phyloP scores from a whole-genome alignment of 2,113 vertebrate species.

The Blennius ocellaris region DNA sequence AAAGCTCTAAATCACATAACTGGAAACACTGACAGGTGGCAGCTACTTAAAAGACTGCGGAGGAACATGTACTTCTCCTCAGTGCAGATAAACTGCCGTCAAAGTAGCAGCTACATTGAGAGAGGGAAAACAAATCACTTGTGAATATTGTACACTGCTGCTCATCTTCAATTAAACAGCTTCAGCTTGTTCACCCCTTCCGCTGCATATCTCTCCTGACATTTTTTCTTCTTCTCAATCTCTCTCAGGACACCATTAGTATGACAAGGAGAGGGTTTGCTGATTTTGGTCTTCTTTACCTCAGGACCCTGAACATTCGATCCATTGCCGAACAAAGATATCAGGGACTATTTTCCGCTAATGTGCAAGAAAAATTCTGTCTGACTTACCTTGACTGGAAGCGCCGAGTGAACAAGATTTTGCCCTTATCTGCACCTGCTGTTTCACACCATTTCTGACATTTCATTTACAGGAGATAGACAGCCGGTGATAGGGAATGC shows the following conservation, averaged over 20 bases:
- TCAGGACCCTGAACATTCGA: conserved; percentile 6
- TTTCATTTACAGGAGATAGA: neutral
- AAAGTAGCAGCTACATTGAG: conserved; percentile 2
- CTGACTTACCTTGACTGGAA: neutral
- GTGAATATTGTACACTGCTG: conserved; percentile 2
- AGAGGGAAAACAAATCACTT: conserved; percentile 18
- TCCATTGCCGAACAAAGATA: conserved; percentile 13
- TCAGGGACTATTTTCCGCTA: neutral
- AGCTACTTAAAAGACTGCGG: conserved; percentile 13
- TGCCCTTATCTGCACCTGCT: neutral
- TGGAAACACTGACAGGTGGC: conserved; percentile 12
- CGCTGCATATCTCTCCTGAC: neutral
- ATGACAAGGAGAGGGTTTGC: conserved; percentile 4
- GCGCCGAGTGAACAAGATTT: neutral
- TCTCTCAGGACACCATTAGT: conserved; percentile 25
- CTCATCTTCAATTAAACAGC: conserved; percentile 14
- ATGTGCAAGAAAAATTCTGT: neutral
- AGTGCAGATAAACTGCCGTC: conserved; percentile 3
- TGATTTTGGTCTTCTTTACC: neutral
- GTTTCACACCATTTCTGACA: neutral
- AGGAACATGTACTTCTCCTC: neutral
- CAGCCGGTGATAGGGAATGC: neutral
- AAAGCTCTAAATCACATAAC: conserved; percentile 23
- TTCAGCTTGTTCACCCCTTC: neutral
- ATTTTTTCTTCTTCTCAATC: conserved; percentile 13